These are phyloP conservation scores for Sebastes trivittatus DNA, from an alignment of 2,797 vertebrate species.

Conservation along the genomic window DNA sequence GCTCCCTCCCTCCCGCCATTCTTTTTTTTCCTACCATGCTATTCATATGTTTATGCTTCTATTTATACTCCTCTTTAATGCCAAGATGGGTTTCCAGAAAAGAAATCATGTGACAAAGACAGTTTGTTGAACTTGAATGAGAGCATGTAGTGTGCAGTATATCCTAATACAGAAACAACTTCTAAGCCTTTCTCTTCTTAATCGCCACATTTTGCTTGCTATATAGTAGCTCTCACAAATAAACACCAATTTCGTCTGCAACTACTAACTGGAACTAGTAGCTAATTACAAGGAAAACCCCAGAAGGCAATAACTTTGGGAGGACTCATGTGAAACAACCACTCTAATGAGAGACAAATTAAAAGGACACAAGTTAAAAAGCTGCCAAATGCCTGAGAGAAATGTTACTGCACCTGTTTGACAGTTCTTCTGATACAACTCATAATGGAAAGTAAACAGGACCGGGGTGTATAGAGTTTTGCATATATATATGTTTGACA, in stretches of 20 bases:
- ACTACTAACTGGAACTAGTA: neutral
- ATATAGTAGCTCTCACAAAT: neutral
- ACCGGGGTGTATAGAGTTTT: neutral
- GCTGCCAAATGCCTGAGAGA: slow-evolving; percentile 1
- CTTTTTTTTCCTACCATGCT: neutral
- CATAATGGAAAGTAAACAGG: slow-evolving; percentile 1
- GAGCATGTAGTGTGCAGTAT: neutral
- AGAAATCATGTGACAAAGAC: neutral
- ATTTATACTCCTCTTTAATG: slow-evolving; percentile 24
- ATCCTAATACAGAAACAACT: neutral
- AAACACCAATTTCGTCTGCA: neutral
- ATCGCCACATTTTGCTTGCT: neutral
- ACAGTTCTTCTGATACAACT: neutral
- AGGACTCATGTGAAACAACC: slow-evolving; percentile 1
- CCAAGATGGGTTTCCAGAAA: neutral
- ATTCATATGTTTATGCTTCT: slow-evolving; percentile 43
- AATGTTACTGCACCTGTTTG: slow-evolving; percentile 22
- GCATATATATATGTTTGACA: neutral
- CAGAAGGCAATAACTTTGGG: neutral
- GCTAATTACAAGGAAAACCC: slow-evolving; percentile 14
- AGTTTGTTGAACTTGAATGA: neutral
- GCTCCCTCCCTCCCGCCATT: slow-evolving; percentile 11
- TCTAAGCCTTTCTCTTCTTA: neutral
- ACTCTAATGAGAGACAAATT: slow-evolving; percentile 10
- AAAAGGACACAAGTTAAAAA: slow-evolving; percentile 3